Evolutionary conservation across 2,797 vertebrate genomes (phyloP).

Genomic region (Myioborus miniatus): DNA sequence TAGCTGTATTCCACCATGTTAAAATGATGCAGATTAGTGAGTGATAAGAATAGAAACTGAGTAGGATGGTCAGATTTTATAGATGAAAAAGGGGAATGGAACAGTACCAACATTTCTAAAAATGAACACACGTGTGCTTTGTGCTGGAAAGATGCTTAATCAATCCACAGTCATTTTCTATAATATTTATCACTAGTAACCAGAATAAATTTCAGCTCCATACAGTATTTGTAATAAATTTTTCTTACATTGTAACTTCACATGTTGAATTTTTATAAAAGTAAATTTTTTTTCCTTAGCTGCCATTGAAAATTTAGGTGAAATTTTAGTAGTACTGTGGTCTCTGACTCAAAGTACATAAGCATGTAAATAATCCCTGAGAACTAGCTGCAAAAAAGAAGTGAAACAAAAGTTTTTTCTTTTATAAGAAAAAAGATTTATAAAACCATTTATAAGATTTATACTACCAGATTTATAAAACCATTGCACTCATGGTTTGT

Average conservation of each 20-base stretch:
- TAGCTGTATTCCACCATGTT: constrained; percentile 76
- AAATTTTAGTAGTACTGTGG: background rate
- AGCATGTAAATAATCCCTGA: background rate
- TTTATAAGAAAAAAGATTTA: background rate
- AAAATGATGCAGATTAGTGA: constrained; percentile 77
- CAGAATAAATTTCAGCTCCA: constrained; percentile 23
- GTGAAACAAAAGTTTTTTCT: background rate
- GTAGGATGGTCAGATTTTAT: constrained; percentile 76
- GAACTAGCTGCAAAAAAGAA: background rate
- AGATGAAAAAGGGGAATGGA: constrained; percentile 53
- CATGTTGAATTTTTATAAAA: background rate
- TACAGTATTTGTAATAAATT: constrained; percentile 1
- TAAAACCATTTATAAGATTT: background rate
- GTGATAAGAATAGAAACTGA: constrained; percentile 76
- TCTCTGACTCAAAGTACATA: background rate
- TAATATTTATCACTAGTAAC: constrained; percentile 17
- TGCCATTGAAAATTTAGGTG: background rate
- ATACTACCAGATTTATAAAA: background rate
- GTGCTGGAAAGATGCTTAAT: constrained; percentile 27
- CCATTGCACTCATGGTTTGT: background rate
- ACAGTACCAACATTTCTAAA: constrained; percentile 62
- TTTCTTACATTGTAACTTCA: background rate
- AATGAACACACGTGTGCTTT: constrained; percentile 38
- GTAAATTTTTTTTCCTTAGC: background rate
- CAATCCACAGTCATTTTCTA: background rate